Percentiles rank a stretch among this genome's conserved stretches.
Conservation (phyloP, 2,888 invertebrate species). For the Epinotia bilunana region DNA sequence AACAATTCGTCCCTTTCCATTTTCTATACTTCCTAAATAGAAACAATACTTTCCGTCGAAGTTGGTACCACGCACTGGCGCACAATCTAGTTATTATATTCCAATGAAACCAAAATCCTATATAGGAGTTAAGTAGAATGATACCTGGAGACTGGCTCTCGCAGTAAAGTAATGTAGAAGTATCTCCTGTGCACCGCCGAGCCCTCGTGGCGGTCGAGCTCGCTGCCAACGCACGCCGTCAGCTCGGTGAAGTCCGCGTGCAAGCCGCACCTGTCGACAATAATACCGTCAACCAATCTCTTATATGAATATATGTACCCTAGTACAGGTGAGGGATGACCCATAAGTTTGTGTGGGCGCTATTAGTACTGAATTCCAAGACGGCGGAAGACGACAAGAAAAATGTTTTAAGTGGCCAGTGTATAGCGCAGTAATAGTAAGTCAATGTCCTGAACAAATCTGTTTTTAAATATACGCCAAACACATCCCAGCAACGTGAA, state of each 20-base stretch:
- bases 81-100: background rate
- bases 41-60: background rate
- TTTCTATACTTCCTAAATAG: background rate
- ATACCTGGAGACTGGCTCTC: conserved; percentile 94
- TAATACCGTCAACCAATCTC: background rate
- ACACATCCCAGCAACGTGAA: background rate
- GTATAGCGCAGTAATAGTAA: no score
- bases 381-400: no score
- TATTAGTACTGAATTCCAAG: no score
- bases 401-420: no score
- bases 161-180: conserved; percentile 97
- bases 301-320: no score
- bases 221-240: conserved; percentile 94
- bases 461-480: background rate
- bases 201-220: conserved; percentile 95
- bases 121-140: background rate
- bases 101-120: background rate
- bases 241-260: conserved; percentile 99
- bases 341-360: no score
- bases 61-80: background rate
- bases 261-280: conserved; percentile 90
- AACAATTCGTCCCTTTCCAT: background rate
- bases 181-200: conserved; percentile 92
- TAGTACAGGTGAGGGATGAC: no score
- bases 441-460: background rate